A percentile compares a stretch with the other conserved stretches of the same genome.
Evolutionary conservation across 2,113 vertebrate species (phyloP).

Genomic region (Oncorhynchus tshawytscha): DNA sequence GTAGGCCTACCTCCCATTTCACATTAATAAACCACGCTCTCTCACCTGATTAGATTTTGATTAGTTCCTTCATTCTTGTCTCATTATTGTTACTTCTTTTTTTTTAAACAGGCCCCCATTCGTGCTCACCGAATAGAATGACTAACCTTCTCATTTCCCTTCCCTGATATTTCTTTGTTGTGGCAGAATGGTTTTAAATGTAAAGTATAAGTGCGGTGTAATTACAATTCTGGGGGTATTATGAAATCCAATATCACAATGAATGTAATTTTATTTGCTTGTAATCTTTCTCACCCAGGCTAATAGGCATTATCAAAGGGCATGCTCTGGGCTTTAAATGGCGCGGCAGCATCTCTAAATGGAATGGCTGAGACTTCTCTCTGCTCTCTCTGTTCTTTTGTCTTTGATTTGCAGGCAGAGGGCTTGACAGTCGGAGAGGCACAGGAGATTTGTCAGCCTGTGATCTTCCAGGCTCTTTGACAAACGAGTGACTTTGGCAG

Average conservation of each 20-base stretch:
- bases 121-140: conserved; percentile 52
- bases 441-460: conserved; percentile 72
- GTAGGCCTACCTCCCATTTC: not conserved
- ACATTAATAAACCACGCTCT: conserved; percentile 60
- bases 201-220: conserved; percentile 67
- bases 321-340: conserved; percentile 65
- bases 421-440: conserved; percentile 67
- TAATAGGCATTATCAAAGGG: conserved; percentile 75
- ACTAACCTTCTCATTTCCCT: conserved; percentile 61
- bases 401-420: conserved; percentile 73
- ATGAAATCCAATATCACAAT: conserved; percentile 77
- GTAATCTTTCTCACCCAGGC: conserved; percentile 75
- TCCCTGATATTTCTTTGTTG: conserved; percentile 65
- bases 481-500: conserved; percentile 74
- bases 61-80: conserved; percentile 60
- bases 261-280: conserved; percentile 79
- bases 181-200: conserved; percentile 69
- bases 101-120: conserved; percentile 55
- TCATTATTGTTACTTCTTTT: conserved; percentile 62
- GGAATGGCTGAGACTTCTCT: conserved; percentile 56
- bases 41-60: conserved; percentile 67
- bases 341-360: conserved; percentile 60
- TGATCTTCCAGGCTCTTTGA: conserved; percentile 73
- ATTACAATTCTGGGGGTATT: conserved; percentile 75
- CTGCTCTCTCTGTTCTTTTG: conserved; percentile 61